Percentiles rank a stretch among this genome's conserved stretches.
phyloP scores from a whole-genome alignment of 2,797 vertebrate species.

The Centropyge bicolor region DNA sequence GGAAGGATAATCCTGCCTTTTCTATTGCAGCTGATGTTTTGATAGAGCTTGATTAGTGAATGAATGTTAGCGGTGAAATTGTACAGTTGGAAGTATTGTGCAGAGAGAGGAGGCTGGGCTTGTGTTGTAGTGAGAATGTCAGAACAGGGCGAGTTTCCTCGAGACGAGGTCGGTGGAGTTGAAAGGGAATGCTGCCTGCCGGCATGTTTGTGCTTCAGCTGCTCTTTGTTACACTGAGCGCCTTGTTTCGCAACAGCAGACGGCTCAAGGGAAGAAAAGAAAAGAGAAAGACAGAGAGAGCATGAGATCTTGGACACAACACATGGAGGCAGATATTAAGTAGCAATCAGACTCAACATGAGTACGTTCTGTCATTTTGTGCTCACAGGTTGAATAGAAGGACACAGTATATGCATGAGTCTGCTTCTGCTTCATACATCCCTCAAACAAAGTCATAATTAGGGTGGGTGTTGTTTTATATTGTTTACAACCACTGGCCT shows the following conservation, averaged over 20 bases:
- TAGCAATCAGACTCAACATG: constrained; percentile 9
- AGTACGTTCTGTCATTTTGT: constrained; percentile 2
- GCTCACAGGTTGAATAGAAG: neutral
- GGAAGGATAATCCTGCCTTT: too few relatives aligned
- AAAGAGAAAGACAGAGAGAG: neutral
- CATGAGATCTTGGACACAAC: constrained; percentile 12
- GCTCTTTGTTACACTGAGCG: constrained; percentile 70
- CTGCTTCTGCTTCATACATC: neutral
- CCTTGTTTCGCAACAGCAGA: constrained; percentile 61
- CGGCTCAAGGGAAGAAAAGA: constrained; percentile 3
- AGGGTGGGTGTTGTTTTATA: neutral
- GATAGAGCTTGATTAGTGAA: neutral
- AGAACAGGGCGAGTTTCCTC: constrained; percentile 40
- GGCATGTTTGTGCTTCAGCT: constrained; percentile 65
- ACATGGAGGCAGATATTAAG: neutral
- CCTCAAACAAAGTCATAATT: neutral
- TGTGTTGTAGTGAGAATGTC: constrained; percentile 23
- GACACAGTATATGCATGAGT: neutral
- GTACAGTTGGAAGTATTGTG: neutral
- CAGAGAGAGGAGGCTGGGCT: neutral
- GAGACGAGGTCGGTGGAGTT: constrained; percentile 44
- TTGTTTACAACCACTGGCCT: neutral
- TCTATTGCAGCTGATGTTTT: neutral
- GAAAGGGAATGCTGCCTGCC: constrained; percentile 63
- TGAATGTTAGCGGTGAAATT: neutral